A percentile compares a stretch with the other conserved stretches of the same genome.
These are phyloP conservation scores for Harpegnathos saltator DNA, from an alignment of 1,140 invertebrate genomes.

Conservation along the genomic window DNA sequence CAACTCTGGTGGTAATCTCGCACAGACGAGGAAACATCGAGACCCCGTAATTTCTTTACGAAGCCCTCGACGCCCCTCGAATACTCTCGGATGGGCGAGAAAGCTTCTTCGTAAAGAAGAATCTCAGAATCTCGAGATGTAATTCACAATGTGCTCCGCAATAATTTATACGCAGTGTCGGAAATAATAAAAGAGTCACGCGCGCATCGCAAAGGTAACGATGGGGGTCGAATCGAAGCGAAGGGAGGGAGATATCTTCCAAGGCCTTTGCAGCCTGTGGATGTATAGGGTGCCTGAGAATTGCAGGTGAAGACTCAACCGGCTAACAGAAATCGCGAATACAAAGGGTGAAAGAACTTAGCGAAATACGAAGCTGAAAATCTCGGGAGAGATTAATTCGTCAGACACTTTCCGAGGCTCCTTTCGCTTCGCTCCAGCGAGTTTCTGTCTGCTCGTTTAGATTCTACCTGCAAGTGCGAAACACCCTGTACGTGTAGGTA, in stretches of 20 bases:
- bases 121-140: slow-evolving; percentile 37
- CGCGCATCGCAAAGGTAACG: slow-evolving; percentile 7
- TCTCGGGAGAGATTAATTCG: too few relatives aligned
- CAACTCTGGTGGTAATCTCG: not conserved
- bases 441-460: too few relatives aligned
- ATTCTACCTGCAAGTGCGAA: too few relatives aligned
- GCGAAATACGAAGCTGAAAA: too few relatives aligned
- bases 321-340: too few relatives aligned
- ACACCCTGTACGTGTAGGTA: slow-evolving; percentile 3
- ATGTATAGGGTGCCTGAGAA: too few relatives aligned
- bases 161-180: slow-evolving; percentile 46
- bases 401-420: too few relatives aligned
- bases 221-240: not conserved
- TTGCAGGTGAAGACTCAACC: too few relatives aligned
- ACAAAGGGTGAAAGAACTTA: too few relatives aligned
- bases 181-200: slow-evolving; percentile 32
- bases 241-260: not conserved
- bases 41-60: slow-evolving; percentile 12
- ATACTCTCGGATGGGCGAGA: not conserved
- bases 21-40: slow-evolving; percentile 29
- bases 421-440: too few relatives aligned
- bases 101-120: slow-evolving; percentile 44
- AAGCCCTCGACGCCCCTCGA: not conserved
- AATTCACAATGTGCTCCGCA: slow-evolving; percentile 30
- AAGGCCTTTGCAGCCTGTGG: slow-evolving; percentile 4